phyloP scores from a whole-genome alignment of 1,140 invertebrate species.

The Danaus melanippus region DNA sequence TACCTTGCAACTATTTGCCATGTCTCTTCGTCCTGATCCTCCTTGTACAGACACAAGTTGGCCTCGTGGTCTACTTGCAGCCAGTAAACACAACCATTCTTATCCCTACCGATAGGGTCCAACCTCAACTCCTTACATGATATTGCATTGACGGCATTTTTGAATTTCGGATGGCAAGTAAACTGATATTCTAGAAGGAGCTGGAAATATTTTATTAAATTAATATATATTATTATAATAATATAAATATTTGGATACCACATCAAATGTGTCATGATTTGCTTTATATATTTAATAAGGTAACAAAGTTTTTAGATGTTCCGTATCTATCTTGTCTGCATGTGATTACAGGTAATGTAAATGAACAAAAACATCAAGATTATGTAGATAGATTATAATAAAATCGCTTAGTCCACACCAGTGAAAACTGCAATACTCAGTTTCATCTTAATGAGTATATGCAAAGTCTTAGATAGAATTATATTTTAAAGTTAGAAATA shows the following conservation, averaged over 20 bases:
- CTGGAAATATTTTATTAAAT: conserved; percentile 65
- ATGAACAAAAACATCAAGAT: too few species aligned
- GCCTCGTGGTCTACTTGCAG: conserved; percentile 90
- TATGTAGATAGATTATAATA: too few species aligned
- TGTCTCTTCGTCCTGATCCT: conserved; percentile 95
- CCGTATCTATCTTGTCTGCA: too few species aligned
- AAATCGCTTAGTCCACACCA: too few species aligned
- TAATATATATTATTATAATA: too few species aligned
- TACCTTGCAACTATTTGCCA: conserved; percentile 92
- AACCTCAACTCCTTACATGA: conserved; percentile 85
- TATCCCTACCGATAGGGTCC: conserved; percentile 91
- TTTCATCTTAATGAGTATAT: background rate
- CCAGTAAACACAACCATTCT: conserved; percentile 93
- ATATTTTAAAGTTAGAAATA: too few species aligned
- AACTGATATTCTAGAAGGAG: conserved; percentile 94
- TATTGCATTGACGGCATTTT: conserved; percentile 89
- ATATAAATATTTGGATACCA: too few species aligned
- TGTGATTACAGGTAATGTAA: too few species aligned
- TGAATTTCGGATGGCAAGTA: conserved; percentile 94
- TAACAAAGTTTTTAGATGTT: too few species aligned
- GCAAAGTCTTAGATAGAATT: background rate
- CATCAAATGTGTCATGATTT: too few species aligned
- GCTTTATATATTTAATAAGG: too few species aligned
- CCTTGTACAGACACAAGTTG: conserved; percentile 93
- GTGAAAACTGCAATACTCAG: too few species aligned